Base-by-base conservation (phyloP, 1,140 invertebrate genomes). In the Palaemon carinicauda region DNA sequence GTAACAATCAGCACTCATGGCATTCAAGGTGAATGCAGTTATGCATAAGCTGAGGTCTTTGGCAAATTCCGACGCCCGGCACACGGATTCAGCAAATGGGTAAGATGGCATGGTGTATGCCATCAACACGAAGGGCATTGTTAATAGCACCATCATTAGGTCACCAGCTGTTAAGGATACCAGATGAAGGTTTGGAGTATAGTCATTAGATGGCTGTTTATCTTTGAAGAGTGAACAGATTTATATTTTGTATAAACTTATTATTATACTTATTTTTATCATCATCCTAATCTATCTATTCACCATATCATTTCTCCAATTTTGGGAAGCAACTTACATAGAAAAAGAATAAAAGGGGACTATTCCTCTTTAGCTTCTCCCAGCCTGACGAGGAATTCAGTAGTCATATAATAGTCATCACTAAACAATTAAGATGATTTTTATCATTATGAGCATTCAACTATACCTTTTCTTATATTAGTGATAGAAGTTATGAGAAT, bases 1-100 rank as follows among this genome's bases (percentile, higher is more conserved):
- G 90, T 95, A 97, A 53, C 97, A 93, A 91, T 98, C 97, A 9
- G 95, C 96, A 52, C 96, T 97, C 0, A 98, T 92, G 0, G 96
- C 97, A 0, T 96, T 97, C 69, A 98, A 92, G 0, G 97, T 98
- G 91, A 98, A 98, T 4, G 98, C 96, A 0, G 97, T 98, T 0
- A 98, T 97, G 0, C 97, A 97, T 69, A 98, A 95, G n/a, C 96
- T 97, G 82, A 98, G 93, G 90, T 98, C 96, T 91, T 97, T 97
- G n/a, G 96, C 94, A 82, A 94, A 96, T 91, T 98, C 96, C 1
- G 95, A 96, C 3, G 96, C 91, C 89, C 95, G 96, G 91, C 96
- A 97, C 0, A 96, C 92, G 7, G 94, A 87, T 31, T 93, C 91
- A 10, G 96, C 96, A 91, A 95, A 97, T 0, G 96, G 96, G 96